Conservation (phyloP, 30 jellyfish, hydroid and myxozoan genomes). For the Hydra vulgaris region DNA sequence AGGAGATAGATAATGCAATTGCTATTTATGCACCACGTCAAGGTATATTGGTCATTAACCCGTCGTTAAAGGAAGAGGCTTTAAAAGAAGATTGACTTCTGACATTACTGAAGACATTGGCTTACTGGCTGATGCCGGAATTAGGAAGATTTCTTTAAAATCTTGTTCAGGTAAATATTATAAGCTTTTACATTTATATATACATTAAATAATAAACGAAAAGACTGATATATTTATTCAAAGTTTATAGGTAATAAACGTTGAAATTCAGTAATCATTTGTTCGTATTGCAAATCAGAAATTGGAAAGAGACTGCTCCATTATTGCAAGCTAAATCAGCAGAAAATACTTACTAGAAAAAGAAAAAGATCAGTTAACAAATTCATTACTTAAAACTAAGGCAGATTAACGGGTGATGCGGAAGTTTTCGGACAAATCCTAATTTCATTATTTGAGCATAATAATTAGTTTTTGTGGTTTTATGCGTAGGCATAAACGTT, state of each 20-base stretch:
- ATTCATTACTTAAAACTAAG: not conserved
- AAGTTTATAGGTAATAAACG: not conserved
- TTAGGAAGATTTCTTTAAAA: not conserved
- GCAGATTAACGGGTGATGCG: too few species aligned
- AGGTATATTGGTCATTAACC: not conserved
- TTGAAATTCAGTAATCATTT: not conserved
- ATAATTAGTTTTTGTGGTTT: too few species aligned
- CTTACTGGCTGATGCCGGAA: not conserved
- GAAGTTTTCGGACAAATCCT: too few species aligned
- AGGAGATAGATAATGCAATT: not conserved
- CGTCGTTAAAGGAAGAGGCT: not conserved
- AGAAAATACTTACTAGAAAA: not conserved
- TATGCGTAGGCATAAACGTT: too few species aligned
- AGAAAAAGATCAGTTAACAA: not conserved
- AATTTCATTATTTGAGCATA: too few species aligned
- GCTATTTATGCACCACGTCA: not conserved
- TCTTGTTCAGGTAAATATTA: not conserved
- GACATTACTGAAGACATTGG: not conserved
- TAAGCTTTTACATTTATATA: not conserved
- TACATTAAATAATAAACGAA: not conserved
- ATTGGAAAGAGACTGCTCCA: not conserved
- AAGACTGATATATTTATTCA: too few species aligned
- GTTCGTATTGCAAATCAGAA: not conserved
- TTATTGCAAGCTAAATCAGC: not conserved
- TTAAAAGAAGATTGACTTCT: not conserved